Percentiles rank a stretch among this genome's conserved stretches.
These are phyloP conservation scores for Leptopilina boulardi DNA, from an alignment of 1,140 invertebrate genomes.

Conservation along the genomic window DNA sequence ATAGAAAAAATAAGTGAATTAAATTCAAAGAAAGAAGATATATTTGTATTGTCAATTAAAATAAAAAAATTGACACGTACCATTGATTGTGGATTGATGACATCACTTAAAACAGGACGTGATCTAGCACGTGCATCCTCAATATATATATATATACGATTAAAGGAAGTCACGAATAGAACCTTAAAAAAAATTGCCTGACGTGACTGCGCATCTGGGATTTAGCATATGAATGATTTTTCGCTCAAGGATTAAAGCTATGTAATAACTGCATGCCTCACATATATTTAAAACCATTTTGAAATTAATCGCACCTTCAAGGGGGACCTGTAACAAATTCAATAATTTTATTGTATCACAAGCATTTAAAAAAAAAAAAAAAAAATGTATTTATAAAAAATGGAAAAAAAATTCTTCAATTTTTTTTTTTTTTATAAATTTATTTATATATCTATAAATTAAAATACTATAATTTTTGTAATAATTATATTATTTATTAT, in stretches of 20 bases:
- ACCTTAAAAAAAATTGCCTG: slow-evolving; percentile 62
- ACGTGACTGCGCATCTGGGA: slow-evolving; percentile 62
- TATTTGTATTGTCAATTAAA: neutral
- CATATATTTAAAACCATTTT: slow-evolving; percentile 21
- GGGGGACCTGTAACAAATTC: neutral
- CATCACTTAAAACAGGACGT: slow-evolving; percentile 67
- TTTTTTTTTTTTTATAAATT: too few relatives aligned
- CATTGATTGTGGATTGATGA: slow-evolving; percentile 58
- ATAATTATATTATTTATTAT: too few relatives aligned
- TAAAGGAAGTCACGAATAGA: slow-evolving; percentile 70
- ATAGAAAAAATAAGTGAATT: too few relatives aligned
- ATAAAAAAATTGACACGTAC: slow-evolving; percentile 39
- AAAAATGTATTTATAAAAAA: too few relatives aligned
- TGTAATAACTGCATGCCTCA: slow-evolving; percentile 15
- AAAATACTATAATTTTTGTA: too few relatives aligned
- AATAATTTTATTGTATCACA: neutral
- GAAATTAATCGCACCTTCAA: neutral
- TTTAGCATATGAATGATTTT: slow-evolving; percentile 45
- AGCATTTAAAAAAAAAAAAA: too few relatives aligned
- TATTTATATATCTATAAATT: too few relatives aligned
- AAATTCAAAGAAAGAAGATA: too few relatives aligned
- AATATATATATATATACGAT: slow-evolving; percentile 52
- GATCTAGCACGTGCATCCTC: slow-evolving; percentile 70
- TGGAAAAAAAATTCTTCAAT: too few relatives aligned
- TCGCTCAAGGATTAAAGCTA: slow-evolving; percentile 7